These are phyloP conservation scores for Rhineura floridana DNA, from an alignment of 2,113 vertebrate species.

Conservation along the genomic window DNA sequence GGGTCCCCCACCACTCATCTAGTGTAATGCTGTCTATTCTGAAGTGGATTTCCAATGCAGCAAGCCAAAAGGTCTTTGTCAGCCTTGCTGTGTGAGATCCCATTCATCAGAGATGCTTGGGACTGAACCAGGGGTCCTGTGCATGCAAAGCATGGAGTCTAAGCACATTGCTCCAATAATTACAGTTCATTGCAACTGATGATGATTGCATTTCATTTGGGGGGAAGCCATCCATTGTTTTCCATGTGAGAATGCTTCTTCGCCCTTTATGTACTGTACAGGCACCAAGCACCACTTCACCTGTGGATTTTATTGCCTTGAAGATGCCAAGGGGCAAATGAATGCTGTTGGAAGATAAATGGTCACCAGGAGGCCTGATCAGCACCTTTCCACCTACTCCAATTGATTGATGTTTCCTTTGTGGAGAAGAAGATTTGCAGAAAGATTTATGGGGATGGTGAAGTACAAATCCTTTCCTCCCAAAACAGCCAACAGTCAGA, in stretches of 20 bases:
- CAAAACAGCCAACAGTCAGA: background rate
- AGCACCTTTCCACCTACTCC: background rate
- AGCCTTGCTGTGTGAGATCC: background rate
- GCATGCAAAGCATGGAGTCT: no score
- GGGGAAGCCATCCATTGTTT: no score
- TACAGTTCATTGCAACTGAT: background rate
- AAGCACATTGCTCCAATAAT: background rate
- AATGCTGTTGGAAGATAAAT: background rate
- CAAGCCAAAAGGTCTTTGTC: background rate
- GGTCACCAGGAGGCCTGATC: background rate
- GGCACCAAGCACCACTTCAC: background rate
- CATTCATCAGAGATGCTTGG: background rate
- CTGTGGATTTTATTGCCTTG: background rate
- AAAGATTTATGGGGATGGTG: background rate
- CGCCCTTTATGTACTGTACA: background rate
- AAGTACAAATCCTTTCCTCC: background rate
- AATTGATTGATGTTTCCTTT: constrained; percentile 4
- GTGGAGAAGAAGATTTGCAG: background rate
- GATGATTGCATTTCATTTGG: no score
- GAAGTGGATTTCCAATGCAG: background rate
- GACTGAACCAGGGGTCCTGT: no score
- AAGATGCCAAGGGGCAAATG: background rate
- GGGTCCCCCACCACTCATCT: no score
- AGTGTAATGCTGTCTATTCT: background rate
- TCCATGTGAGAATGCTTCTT: background rate